Evolutionary conservation across 1,140 invertebrate genomes (phyloP), one percentile per base, ranked within the genome.

Genomic region (Anastrepha ludens): DNA sequence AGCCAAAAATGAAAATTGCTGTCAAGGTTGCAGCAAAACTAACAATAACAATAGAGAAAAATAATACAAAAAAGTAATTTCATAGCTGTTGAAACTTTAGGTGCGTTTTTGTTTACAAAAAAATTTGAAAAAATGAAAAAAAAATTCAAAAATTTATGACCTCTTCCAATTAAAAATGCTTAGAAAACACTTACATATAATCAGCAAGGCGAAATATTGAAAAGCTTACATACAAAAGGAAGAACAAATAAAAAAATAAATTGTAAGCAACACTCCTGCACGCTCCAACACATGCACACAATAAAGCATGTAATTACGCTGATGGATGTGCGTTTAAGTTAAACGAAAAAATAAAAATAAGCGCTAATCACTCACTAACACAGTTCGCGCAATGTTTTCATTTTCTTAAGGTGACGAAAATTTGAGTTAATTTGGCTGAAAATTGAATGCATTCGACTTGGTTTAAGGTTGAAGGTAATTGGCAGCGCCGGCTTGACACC

Each of bases 1-100:
- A 78, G 0, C 47, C 74, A 81, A 81, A 20, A 55, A 29, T 29
- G 3, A 81, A 81, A 55, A 81, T 81, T 81, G 74, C 74, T 81
- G 74, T 20, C 47, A 81, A 81, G 74, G 74, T 81, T 81, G 74
- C 13, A 81, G 41, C 15, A 9, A 3, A 20, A 58, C 58, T 29
- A 29, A 78, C 13, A n/a, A 55, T 62, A 62, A 62, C 13, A 15
- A 17, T 17, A 17, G 13, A n/a, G 15, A 81, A 47, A 67, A 39
- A 74, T 17, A 74, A 6, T 47, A 29, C 74, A 9, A 11, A 67
- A 39, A 62, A 62, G n/a, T 13, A 62, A 62, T 17, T 62, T 0
- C 60, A n/a, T 62, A 17, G 60, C 9, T 15, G 6, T 20, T 67
- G 20, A 67, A 29, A 67, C 29, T 4, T 29, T 67, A 39, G 29